These are phyloP conservation scores for honey bee (Apis mellifera) DNA, from an alignment of 1,140 invertebrate genomes.

Conservation along the genomic window Amel_HAv3.1 CM009932.2:9505501-9506000, in stretches of 20 bases:
- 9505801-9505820: not conserved
- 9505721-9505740: not conserved
- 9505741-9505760: slow-evolving; percentile 15
- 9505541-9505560: slow-evolving; percentile 17
- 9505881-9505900: slow-evolving; percentile 13
- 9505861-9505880: slow-evolving; percentile 11
- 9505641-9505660: slow-evolving; percentile 51
- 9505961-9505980: slow-evolving; percentile 27
- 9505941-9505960: slow-evolving; percentile 6
- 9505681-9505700: slow-evolving; percentile 28
- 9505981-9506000: slow-evolving; percentile 9
- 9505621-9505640: slow-evolving; percentile 42
- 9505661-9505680: slow-evolving; percentile 27
- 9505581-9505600: slow-evolving; percentile 7
- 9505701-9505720: slow-evolving; percentile 14
- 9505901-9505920: slow-evolving; percentile 1
- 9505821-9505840: not conserved
- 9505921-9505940: slow-evolving; percentile 4
- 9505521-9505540: slow-evolving; percentile 8
- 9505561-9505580: slow-evolving; percentile 8
- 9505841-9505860: not conserved
- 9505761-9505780: not conserved
- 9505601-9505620: slow-evolving; percentile 21
- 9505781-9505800: not conserved
- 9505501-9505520: slow-evolving; percentile 32